A percentile compares a stretch with the other conserved stretches of the same genome.
Conservation (phyloP, 53 echinoderm and acorn worm genomes). For the Paracentrotus lividus region DNA sequence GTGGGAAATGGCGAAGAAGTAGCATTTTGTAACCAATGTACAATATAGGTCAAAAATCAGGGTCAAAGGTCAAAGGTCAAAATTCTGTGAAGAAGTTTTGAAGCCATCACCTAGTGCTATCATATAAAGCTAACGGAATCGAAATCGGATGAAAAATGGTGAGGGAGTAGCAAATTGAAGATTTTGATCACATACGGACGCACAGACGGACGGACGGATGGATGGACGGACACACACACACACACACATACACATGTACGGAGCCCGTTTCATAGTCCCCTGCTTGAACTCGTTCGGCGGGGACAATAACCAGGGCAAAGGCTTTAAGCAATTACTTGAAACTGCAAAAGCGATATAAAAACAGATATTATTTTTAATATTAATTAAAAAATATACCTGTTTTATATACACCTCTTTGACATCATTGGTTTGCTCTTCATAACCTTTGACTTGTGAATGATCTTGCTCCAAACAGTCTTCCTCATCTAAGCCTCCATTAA, state of each 20-base stretch:
- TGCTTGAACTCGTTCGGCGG: no score
- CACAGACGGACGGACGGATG: background rate
- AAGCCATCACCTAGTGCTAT: no score
- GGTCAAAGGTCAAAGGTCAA: no score
- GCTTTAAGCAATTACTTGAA: background rate
- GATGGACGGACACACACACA: background rate
- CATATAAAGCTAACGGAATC: no score
- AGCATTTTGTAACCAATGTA: no score
- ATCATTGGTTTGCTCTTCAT: background rate
- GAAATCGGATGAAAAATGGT: no score
- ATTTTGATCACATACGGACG: background rate
- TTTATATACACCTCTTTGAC: conserved; percentile 7
- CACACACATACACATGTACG: background rate
- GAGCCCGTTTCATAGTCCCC: background rate
- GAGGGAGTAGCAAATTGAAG: background rate
- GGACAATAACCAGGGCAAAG: background rate
- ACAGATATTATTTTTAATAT: background rate
- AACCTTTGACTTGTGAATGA: background rate
- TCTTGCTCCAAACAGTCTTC: background rate
- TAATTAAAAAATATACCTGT: background rate
- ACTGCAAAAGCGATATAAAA: background rate
- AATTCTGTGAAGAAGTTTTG: no score
- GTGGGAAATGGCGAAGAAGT: no score
- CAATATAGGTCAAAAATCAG: no score
- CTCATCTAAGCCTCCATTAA: conserved; percentile 54